Evolutionary conservation across 1,140 invertebrate genomes (phyloP).

Genomic region (Camponotus pennsylvanicus): DNA sequence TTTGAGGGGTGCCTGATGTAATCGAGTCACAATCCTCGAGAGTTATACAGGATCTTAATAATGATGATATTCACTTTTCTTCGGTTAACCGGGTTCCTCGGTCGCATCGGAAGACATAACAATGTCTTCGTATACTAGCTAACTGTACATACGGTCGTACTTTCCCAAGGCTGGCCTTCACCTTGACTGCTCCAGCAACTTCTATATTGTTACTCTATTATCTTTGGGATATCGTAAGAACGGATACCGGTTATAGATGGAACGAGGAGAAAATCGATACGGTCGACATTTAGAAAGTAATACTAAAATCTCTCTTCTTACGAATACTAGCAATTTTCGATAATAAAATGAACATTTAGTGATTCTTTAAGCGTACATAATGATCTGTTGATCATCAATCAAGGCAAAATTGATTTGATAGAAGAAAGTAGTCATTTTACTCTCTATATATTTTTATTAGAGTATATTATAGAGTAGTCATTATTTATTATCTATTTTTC

Average conservation of each 20-base stretch:
- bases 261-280: slow-evolving; percentile 14
- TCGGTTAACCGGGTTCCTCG: not conserved
- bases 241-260: not conserved
- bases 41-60: not conserved
- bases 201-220: slow-evolving; percentile 21
- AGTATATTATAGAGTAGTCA: no score
- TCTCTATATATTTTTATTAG: not conserved
- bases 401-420: not conserved
- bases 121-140: not conserved
- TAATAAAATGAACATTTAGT: slow-evolving; percentile 2
- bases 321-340: not conserved
- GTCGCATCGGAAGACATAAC: slow-evolving; percentile 16
- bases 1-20: slow-evolving; percentile 27
- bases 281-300: slow-evolving; percentile 34
- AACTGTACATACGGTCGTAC: slow-evolving; percentile 8
- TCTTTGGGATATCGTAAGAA: slow-evolving; percentile 4
- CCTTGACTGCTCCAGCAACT: slow-evolving; percentile 52
- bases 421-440: not conserved
- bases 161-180: slow-evolving; percentile 68
- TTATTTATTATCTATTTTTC: not conserved
- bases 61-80: slow-evolving; percentile 60
- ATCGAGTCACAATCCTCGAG: slow-evolving; percentile 36
- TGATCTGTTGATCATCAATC: not conserved
- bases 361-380: not conserved
- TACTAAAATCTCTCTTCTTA: not conserved